These are phyloP conservation scores for Habropoda laboriosa DNA, from an alignment of 1,140 invertebrate species.

Conservation along the genomic window DNA sequence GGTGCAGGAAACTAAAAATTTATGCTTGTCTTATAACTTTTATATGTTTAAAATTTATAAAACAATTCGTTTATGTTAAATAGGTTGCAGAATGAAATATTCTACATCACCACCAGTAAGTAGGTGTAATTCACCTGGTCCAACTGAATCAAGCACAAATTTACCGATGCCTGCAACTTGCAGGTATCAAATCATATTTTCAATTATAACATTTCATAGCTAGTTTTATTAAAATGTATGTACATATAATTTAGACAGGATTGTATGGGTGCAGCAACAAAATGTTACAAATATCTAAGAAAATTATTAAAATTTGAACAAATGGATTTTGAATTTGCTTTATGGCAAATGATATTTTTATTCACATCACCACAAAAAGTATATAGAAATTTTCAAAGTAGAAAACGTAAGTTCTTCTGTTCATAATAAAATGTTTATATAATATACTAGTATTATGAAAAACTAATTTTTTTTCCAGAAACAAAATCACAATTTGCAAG, in stretches of 20 bases:
- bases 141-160: slow-evolving; percentile 73
- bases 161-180: slow-evolving; percentile 80
- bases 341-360: slow-evolving; percentile 99
- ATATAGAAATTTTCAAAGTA: slow-evolving; percentile 98
- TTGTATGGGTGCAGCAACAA: slow-evolving; percentile 93
- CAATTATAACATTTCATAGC: not conserved
- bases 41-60: not conserved
- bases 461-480: slow-evolving; percentile 86
- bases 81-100: slow-evolving; percentile 84
- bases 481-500: slow-evolving; percentile 99
- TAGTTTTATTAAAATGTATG: not conserved
- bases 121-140: slow-evolving; percentile 78
- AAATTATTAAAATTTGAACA: slow-evolving; percentile 96
- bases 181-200: slow-evolving; percentile 71
- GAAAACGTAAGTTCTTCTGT: slow-evolving; percentile 92
- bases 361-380: slow-evolving; percentile 98
- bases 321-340: slow-evolving; percentile 99
- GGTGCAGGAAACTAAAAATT: not conserved
- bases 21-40: not conserved
- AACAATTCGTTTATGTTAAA: not conserved
- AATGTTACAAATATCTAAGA: slow-evolving; percentile 95
- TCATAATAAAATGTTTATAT: slow-evolving; percentile 1
- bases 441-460: slow-evolving; percentile 2
- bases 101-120: slow-evolving; percentile 84
- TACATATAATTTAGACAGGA: slow-evolving; percentile 82